Conservation (phyloP, 2,113 vertebrate species). For the Astur gentilis region DNA sequence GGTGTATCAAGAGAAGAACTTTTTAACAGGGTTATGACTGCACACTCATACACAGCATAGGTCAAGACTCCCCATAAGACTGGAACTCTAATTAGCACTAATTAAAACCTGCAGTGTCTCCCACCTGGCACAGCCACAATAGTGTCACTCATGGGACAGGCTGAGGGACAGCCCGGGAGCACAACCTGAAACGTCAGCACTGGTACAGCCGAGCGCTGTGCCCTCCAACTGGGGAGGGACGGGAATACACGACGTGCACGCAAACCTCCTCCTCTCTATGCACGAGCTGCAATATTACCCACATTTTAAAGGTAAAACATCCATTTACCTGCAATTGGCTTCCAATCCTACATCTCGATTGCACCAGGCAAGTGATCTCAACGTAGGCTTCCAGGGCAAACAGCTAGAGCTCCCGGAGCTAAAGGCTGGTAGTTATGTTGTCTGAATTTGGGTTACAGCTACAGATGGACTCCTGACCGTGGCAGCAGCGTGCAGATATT, state of each 20-base stretch:
- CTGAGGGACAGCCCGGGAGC: background rate
- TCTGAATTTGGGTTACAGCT: background rate
- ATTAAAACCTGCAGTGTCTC: background rate
- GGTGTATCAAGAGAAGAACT: background rate
- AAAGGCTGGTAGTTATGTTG: background rate
- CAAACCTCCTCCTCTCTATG: background rate
- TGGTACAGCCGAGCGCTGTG: accelerated
- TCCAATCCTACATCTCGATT: background rate
- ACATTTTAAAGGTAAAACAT: background rate
- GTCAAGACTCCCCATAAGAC: background rate
- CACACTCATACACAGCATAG: background rate
- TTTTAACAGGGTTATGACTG: background rate
- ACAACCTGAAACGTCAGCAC: background rate
- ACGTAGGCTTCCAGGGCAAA: background rate
- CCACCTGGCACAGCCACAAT: background rate
- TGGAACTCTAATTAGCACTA: background rate
- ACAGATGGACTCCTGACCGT: background rate
- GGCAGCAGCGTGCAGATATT: background rate
- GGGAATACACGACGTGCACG: accelerated
- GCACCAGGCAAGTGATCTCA: background rate
- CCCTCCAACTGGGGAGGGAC: background rate
- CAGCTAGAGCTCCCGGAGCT: background rate
- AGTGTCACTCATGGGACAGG: background rate
- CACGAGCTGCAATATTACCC: background rate
- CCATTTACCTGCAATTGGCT: background rate